A percentile compares a stretch with the other conserved stretches of the same genome.
phyloP scores from a whole-genome alignment of 2,888 invertebrate species.

The Carcina quercana region DNA sequence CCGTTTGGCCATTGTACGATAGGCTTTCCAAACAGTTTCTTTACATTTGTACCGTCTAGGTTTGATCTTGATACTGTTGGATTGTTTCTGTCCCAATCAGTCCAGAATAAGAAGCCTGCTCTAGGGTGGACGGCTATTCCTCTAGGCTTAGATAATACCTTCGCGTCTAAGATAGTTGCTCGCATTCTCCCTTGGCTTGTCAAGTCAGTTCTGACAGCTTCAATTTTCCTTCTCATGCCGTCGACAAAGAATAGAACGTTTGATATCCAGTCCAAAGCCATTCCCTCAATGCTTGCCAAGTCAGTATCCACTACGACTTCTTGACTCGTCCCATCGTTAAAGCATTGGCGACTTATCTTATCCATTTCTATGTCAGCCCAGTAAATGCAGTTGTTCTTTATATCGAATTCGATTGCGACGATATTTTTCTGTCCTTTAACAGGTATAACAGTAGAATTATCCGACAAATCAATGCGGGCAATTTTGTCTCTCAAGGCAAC shows the following conservation, averaged over 20 bases:
- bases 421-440: conserved; percentile 84
- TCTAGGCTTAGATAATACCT: conserved; percentile 80
- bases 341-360: conserved; percentile 85
- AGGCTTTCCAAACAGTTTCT: conserved; percentile 77
- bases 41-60: conserved; percentile 83
- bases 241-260: conserved; percentile 92
- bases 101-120: conserved; percentile 88
- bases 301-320: conserved; percentile 84
- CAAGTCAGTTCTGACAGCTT: conserved; percentile 82
- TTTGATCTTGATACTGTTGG: conserved; percentile 87
- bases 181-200: conserved; percentile 80
- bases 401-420: conserved; percentile 90
- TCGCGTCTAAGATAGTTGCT: conserved; percentile 81
- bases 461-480: conserved; percentile 79
- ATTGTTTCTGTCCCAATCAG: conserved; percentile 87
- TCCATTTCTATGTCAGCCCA: conserved; percentile 91
- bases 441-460: conserved; percentile 78
- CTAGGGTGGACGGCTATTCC: conserved; percentile 90
- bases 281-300: conserved; percentile 87
- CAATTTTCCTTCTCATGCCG: conserved; percentile 84
- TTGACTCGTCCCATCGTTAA: conserved; percentile 77
- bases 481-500: conserved; percentile 87
- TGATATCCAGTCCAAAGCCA: conserved; percentile 93
- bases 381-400: conserved; percentile 88
- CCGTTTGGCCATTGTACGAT: conserved; percentile 91